A percentile compares a stretch with the other conserved stretches of the same genome.
These are phyloP conservation scores for Epinephelus cyanopodus DNA, from an alignment of 2,113 vertebrate species.

Conservation along the genomic window DNA sequence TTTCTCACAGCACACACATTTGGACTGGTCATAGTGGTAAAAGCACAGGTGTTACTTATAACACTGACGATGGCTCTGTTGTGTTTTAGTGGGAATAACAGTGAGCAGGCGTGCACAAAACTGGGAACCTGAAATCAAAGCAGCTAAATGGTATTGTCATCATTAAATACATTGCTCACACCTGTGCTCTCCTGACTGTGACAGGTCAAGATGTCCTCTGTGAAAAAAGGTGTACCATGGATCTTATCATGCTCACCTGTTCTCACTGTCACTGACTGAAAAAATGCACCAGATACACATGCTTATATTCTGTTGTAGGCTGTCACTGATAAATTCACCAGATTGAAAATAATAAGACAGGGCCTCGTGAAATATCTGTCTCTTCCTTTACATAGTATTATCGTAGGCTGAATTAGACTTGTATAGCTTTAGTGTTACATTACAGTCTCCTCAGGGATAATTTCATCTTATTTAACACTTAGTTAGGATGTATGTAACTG, in stretches of 20 bases:
- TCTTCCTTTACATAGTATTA: background rate
- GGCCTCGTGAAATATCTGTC: background rate
- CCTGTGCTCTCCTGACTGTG: background rate
- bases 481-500: no score
- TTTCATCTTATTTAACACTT: no score
- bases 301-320: background rate
- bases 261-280: background rate
- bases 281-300: background rate
- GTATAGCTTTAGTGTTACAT: background rate
- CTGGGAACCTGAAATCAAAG: no score
- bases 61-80: no score
- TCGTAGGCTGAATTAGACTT: background rate
- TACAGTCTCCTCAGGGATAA: background rate
- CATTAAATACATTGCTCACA: background rate
- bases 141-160: no score
- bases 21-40: no score
- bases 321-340: background rate
- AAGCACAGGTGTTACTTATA: no score
- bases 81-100: no score
- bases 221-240: background rate
- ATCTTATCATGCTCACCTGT: slow-evolving; percentile 5
- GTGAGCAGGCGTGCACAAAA: no score
- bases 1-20: no score
- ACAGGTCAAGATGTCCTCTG: no score
- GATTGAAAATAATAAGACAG: background rate